These are phyloP conservation scores for Synchiropus splendidus DNA, from an alignment of 2,113 vertebrate species.

Conservation along the genomic window DNA sequence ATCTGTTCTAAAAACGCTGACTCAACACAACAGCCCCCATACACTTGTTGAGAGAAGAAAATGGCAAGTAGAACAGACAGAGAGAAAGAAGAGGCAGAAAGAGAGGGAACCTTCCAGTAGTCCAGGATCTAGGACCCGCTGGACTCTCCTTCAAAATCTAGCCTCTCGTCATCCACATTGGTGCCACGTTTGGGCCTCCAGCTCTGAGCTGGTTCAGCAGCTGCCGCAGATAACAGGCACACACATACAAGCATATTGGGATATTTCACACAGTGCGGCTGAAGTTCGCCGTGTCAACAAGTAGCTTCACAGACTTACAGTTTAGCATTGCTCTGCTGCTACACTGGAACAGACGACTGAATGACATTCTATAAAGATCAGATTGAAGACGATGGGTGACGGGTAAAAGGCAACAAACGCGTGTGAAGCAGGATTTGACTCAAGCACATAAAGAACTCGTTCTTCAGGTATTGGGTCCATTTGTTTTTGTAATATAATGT, in stretches of 20 bases:
- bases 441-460: too few relatives aligned
- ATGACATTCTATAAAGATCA: too few relatives aligned
- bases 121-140: slow-evolving; percentile 94
- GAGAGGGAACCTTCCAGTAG: slow-evolving; percentile 93
- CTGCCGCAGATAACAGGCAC: slow-evolving; percentile 95
- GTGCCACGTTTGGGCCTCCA: slow-evolving; percentile 83
- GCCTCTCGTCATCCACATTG: slow-evolving; percentile 89
- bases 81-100: slow-evolving; percentile 66
- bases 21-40: slow-evolving; percentile 43
- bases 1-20: slow-evolving; percentile 34
- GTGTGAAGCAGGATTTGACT: too few relatives aligned
- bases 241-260: slow-evolving; percentile 87
- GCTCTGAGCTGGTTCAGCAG: slow-evolving; percentile 88
- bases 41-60: slow-evolving; percentile 52
- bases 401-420: slow-evolving; percentile 20
- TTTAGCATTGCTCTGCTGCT: too few relatives aligned
- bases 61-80: slow-evolving; percentile 3
- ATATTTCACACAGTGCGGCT: slow-evolving; percentile 84
- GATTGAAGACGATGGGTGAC: slow-evolving; percentile 12
- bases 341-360: too few relatives aligned
- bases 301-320: slow-evolving; percentile 2
- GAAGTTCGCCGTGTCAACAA: slow-evolving; percentile 44
- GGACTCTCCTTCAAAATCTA: slow-evolving; percentile 93
- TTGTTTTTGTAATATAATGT: too few relatives aligned
- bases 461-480: too few relatives aligned